Evolutionary conservation across 2,113 vertebrate species (phyloP).

Genomic region (Atherinomorus stipes): DNA sequence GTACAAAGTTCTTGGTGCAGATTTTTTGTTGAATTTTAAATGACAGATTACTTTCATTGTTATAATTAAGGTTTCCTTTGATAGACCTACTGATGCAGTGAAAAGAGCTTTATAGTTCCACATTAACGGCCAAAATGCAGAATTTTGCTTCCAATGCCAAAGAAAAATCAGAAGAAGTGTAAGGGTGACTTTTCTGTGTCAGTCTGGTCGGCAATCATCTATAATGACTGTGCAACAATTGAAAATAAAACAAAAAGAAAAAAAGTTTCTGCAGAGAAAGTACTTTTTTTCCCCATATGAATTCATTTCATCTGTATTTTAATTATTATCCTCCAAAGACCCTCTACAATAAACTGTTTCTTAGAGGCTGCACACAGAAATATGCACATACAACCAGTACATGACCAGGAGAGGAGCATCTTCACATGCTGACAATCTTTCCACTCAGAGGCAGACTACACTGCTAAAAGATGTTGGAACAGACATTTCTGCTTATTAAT

Average conservation of each 20-base stretch:
- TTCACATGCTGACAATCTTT: conserved; percentile 25
- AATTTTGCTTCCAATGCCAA: not conserved
- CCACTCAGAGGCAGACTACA: conserved; percentile 4
- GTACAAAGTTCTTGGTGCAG: no score
- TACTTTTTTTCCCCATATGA: conserved; percentile 2
- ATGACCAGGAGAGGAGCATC: conserved; percentile 1
- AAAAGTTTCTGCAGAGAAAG: not conserved
- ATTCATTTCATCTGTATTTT: not conserved
- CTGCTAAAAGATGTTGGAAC: conserved; percentile 32
- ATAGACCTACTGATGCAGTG: not conserved
- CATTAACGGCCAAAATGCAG: not conserved
- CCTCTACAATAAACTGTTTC: conserved; percentile 7
- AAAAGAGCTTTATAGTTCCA: not conserved
- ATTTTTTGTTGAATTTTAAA: no score
- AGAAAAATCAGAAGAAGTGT: conserved; percentile 9
- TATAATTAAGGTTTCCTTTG: no score
- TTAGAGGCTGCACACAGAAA: not conserved
- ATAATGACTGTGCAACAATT: not conserved
- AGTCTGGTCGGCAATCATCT: conserved; percentile 1
- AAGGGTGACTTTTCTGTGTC: not conserved
- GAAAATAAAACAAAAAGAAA: no score
- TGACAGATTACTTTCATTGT: no score
- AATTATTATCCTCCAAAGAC: conserved; percentile 4
- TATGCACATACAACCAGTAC: not conserved
- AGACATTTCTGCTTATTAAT: conserved; percentile 58